A percentile compares a stretch with the other conserved stretches of the same genome.
Evolutionary conservation across 2,797 vertebrate species (phyloP).

Genomic region (Sebastes cheni): DNA sequence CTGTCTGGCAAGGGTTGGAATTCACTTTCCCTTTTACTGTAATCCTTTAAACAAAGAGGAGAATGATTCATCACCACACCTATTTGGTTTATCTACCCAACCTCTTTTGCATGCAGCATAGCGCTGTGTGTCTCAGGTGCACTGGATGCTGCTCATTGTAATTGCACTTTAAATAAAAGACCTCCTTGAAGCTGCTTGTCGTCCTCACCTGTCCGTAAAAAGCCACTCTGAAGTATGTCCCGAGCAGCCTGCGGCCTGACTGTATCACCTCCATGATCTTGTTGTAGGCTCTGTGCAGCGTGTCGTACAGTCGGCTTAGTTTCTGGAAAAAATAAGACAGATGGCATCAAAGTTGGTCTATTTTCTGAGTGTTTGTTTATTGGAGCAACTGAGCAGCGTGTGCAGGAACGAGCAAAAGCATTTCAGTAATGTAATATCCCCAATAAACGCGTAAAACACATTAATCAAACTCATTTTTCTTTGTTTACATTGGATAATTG

Average conservation of each 20-base stretch:
- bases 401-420: neutral
- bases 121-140: neutral
- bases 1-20: neutral
- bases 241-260: conserved; percentile 90
- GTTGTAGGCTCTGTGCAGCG: conserved; percentile 93
- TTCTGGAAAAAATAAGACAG: conserved; percentile 79
- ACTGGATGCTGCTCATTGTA: neutral
- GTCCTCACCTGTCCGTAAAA: conserved; percentile 93
- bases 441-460: neutral
- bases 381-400: neutral
- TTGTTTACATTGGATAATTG: neutral
- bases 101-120: neutral
- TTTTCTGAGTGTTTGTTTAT: neutral
- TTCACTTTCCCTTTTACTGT: neutral
- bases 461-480: neutral
- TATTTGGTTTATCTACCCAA: neutral
- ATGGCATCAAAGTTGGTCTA: neutral
- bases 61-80: neutral
- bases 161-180: neutral
- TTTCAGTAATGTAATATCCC: neutral
- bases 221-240: conserved; percentile 96
- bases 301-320: conserved; percentile 93
- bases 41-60: neutral
- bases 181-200: neutral
- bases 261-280: conserved; percentile 96